Evolutionary conservation across 2,888 invertebrate species (phyloP), one percentile per base, ranked within the genome.

Genomic region (Tenthredo livida): DNA sequence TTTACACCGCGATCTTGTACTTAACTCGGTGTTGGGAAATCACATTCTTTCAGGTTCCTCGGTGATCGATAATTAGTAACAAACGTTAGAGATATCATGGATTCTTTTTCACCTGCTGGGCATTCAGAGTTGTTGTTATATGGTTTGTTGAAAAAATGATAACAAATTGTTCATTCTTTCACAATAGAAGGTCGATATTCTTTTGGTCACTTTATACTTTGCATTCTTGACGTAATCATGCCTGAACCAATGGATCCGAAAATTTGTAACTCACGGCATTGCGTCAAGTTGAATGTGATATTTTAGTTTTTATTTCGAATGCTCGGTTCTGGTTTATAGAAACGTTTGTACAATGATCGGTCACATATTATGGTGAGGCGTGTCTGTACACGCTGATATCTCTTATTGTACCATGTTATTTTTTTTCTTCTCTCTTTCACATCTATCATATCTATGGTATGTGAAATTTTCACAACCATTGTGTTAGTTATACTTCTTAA

Each of bases 11-110:
- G 80, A 61, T 80, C 61, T 80, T 80, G 80, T 80, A 80, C 61
- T 80, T 80, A 80, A 80, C 80, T 61, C 80, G 80, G 80, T 80
- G 80, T 80, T 80, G 80, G 80, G 80, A 80, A 80, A 61, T 80
- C 17, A 58, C 21, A 80, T 80, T 61, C 5, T 80, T 80, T 61
- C 80, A 80, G 58, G 40, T 80, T 80, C 80, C 61, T 61, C 7
- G n/a, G 21, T 40, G 80, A 80, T 58, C 50, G 80, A 58, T 80
- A 80, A 58, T 80, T 61, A 58, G 33, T 80, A 58, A 80, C 61
- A 37, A 80, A 61, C 58, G 58, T 80, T 25, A 80, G 2, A 61
- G 4, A 72, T 9, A 70, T 29, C 15, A 58, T 58, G 21, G 40
- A 61, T 61, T 21, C 61, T 61, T 25, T 25, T 58, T 5, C n/a